Evolutionary conservation across 2,113 vertebrate species (phyloP).

Genomic region (Clarias batrachus): DNA sequence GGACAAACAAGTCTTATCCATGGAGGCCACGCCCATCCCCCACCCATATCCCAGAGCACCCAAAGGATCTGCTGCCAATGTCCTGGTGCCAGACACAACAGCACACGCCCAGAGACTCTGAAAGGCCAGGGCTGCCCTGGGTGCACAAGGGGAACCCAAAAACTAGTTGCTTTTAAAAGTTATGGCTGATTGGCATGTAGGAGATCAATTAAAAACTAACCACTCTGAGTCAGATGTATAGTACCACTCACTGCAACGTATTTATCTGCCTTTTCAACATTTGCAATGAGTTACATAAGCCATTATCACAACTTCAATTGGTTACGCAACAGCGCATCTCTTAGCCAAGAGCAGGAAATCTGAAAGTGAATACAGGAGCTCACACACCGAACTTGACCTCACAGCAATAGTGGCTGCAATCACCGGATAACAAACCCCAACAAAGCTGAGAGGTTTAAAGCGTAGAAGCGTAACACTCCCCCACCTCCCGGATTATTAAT

Average conservation of each 20-base stretch:
- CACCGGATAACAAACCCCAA: conserved; percentile 6
- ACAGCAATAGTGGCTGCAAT: not conserved
- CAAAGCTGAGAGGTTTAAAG: not conserved
- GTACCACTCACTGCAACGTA: not conserved
- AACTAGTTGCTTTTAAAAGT: too few relatives aligned
- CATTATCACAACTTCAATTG: not conserved
- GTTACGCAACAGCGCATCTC: not conserved
- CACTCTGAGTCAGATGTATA: not conserved
- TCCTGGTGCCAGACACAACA: too few relatives aligned
- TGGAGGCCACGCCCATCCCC: too few relatives aligned
- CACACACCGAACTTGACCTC: not conserved
- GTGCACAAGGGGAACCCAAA: too few relatives aligned
- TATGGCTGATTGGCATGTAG: too few relatives aligned
- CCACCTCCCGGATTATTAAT: not conserved
- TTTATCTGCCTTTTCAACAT: not conserved
- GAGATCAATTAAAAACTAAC: not conserved
- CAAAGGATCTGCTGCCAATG: too few relatives aligned
- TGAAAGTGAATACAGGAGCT: not conserved
- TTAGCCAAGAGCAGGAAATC: not conserved
- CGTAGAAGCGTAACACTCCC: not conserved
- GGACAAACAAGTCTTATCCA: too few relatives aligned
- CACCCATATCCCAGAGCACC: too few relatives aligned
- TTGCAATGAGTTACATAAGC: not conserved
- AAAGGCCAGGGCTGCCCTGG: too few relatives aligned
- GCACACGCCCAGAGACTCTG: too few relatives aligned